Conservation (phyloP, 2,113 vertebrate species). For the Aptenodytes forsteri region DNA sequence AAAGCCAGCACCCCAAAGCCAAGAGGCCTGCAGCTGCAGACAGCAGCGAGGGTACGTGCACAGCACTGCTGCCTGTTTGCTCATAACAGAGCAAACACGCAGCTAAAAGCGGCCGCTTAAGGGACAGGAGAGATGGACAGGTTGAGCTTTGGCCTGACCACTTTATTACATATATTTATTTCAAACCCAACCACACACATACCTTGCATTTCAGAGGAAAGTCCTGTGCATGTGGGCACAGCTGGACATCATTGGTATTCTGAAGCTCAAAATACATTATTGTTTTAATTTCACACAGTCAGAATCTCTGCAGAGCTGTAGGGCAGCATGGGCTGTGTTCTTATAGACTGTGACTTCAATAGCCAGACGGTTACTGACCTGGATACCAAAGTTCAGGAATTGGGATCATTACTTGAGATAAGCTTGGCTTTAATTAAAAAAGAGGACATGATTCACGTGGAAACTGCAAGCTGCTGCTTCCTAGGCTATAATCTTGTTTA, state of each 20-base stretch:
- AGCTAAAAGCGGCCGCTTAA: background rate
- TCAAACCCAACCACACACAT: background rate
- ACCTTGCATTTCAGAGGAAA: background rate
- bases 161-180: background rate
- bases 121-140: background rate
- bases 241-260: background rate
- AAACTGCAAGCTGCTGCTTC: background rate
- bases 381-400: background rate
- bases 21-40: background rate
- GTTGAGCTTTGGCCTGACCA: background rate
- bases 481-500: background rate
- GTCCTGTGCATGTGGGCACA: background rate
- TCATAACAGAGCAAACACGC: accelerated
- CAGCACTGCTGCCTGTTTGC: background rate
- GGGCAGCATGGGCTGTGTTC: background rate
- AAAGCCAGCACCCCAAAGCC: background rate
- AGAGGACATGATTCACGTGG: background rate
- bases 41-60: background rate
- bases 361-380: background rate
- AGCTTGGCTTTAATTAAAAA: background rate
- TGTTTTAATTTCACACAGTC: background rate
- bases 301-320: background rate
- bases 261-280: background rate
- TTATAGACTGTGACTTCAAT: background rate
- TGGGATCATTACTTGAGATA: background rate